Evolutionary conservation across 2,797 vertebrate genomes (phyloP), one percentile per base, ranked within the genome.

Genomic region (Sarcophilus harrisii): DNA sequence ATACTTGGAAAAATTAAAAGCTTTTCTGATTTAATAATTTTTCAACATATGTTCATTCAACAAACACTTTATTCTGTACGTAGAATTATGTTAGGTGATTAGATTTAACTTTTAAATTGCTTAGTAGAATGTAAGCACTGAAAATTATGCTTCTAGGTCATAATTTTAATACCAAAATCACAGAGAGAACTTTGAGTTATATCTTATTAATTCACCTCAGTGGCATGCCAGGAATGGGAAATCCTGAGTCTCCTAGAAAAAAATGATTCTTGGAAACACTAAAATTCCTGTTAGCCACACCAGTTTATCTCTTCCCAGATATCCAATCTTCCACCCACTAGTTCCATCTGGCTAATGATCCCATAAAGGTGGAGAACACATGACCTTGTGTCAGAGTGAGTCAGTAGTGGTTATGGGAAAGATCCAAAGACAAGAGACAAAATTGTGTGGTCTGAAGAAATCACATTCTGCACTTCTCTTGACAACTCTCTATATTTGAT

Each of bases 371-470:
- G 94, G 97, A 97, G 97, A 98, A 96, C 81, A 87, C 32, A 97
- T 92, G 97, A 97, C 94, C 97, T 96, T 97, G 60, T 95, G 95
- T 97, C 92, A 29, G 49, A 49, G 45, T 98, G 98, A 98, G 97
- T 98, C 98, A 98, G 30, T 55, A 32, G 92, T 94, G 94, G 9
- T 54, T 57, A 32, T 95, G 96, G 12, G 45, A 95, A 97, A 58
- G 60, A 96, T 96, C 90, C 89, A 96, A 92, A 90, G 96, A 96
- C 87, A 0, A 93, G 93, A 97, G 95, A 96, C 94, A 92, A 92
- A 60, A 96, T 93, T 93, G 92, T 93, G 58, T 96, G 94, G 10
- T 28, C 95, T 96, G 58, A 45, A 94, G 24, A 62, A 96, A 96
- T 57, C 93, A 58, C 62, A 55, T 95, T 93, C 91, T 94, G 95